Evolutionary conservation across 2,797 vertebrate genomes (phyloP).

Genomic region (Sarcophilus harrisii): DNA sequence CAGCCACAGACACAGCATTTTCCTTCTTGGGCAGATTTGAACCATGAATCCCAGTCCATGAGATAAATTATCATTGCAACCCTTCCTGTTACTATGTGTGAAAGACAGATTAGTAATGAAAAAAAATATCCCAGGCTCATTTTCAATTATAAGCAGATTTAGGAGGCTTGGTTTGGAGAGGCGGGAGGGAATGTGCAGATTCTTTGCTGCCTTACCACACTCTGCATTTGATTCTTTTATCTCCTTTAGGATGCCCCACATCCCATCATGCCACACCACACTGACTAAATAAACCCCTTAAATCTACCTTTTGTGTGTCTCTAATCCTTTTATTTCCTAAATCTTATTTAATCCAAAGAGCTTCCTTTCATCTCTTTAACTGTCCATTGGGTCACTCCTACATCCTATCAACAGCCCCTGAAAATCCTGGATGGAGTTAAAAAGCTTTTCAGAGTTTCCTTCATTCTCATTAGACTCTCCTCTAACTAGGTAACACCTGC

Average conservation of each 20-base stretch:
- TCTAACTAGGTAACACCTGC: conserved; percentile 74
- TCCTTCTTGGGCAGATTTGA: conserved; percentile 62
- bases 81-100: conserved; percentile 79
- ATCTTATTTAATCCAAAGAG: conserved; percentile 86
- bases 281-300: conserved; percentile 86
- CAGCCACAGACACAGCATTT: conserved; percentile 36
- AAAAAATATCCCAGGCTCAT: conserved; percentile 68
- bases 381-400: conserved; percentile 81
- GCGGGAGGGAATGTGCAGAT: conserved; percentile 60
- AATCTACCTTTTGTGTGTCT: conserved; percentile 87
- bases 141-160: conserved; percentile 88
- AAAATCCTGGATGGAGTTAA: conserved; percentile 78
- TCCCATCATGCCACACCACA: conserved; percentile 84
- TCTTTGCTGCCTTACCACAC: conserved; percentile 74
- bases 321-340: conserved; percentile 90
- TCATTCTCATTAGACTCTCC: conserved; percentile 78
- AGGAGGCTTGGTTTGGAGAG: conserved; percentile 61
- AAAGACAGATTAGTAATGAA: conserved; percentile 73
- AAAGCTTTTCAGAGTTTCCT: conserved; percentile 81
- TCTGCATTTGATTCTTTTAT: conserved; percentile 80
- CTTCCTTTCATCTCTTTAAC: conserved; percentile 86
- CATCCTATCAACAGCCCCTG: conserved; percentile 79
- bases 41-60: conserved; percentile 37
- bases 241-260: conserved; percentile 79
- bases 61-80: conserved; percentile 74